Evolutionary conservation across 2,888 invertebrate genomes (phyloP).

Genomic region (Minunthozetes semirufus): DNA sequence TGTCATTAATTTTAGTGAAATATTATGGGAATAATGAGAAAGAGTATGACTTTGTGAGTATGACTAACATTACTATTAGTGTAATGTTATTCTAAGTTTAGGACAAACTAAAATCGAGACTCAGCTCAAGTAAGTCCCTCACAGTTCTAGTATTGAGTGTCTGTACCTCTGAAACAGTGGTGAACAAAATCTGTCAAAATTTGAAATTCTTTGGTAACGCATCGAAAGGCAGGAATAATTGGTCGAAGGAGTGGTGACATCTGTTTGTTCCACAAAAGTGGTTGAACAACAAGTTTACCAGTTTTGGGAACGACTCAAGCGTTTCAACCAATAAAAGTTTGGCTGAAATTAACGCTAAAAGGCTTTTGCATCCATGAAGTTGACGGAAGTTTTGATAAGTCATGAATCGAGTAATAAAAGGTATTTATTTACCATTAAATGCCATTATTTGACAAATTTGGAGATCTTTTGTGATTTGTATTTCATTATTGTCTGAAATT

Average conservation of each 20-base stretch:
- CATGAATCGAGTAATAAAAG: conserved; percentile 7
- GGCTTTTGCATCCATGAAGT: neutral
- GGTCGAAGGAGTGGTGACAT: conserved; percentile 14
- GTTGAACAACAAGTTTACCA: conserved; percentile 2
- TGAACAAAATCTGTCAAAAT: too few relatives aligned
- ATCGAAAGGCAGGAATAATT: too few relatives aligned
- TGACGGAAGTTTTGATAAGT: conserved; percentile 9
- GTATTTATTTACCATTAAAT: conserved; percentile 3
- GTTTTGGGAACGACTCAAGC: neutral
- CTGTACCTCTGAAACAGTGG: too few relatives aligned
- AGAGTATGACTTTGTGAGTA: too few relatives aligned
- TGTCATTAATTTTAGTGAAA: too few relatives aligned
- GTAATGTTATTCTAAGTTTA: too few relatives aligned
- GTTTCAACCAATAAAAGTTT: neutral
- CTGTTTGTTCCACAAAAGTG: neutral
- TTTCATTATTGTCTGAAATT: neutral
- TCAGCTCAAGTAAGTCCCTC: too few relatives aligned
- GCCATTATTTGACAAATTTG: neutral
- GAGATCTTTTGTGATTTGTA: neutral
- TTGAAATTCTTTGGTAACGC: too few relatives aligned
- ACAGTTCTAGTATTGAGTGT: too few relatives aligned
- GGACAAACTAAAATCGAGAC: too few relatives aligned
- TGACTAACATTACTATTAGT: too few relatives aligned
- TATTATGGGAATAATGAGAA: too few relatives aligned
- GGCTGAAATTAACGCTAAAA: neutral